These are phyloP conservation scores for Heliothis subflexa DNA, from an alignment of 1,140 invertebrate species.

Conservation along the genomic window DNA sequence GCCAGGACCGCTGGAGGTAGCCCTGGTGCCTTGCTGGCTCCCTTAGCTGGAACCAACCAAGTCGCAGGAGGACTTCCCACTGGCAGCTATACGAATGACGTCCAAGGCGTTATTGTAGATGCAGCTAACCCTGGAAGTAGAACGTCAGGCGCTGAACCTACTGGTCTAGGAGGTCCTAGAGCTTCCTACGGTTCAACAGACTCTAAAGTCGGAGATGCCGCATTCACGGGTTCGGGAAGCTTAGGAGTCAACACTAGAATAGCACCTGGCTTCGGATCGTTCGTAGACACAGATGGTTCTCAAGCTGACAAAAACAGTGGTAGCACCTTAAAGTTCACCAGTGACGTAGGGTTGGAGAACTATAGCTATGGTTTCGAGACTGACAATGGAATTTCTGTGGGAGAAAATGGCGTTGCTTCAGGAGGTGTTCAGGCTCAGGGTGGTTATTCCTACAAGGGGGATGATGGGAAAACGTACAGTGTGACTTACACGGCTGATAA, in stretches of 20 bases:
- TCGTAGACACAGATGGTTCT: constrained; percentile 50
- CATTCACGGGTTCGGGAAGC: constrained; percentile 63
- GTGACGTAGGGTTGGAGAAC: constrained; percentile 62
- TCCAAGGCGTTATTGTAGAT: constrained; percentile 77
- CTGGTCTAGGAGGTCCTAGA: constrained; percentile 72
- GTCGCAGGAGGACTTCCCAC: constrained; percentile 60
- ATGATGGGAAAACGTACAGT: constrained; percentile 70
- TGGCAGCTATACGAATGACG: constrained; percentile 73
- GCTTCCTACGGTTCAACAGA: constrained; percentile 71
- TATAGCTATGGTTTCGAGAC: constrained; percentile 88
- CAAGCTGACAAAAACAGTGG: constrained; percentile 57
- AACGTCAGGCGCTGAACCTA: constrained; percentile 60
- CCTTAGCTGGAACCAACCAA: constrained; percentile 59
- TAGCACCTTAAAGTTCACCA: constrained; percentile 65
- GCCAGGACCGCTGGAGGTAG: constrained; percentile 84
- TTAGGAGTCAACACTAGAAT: neutral
- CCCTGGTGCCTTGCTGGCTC: constrained; percentile 64
- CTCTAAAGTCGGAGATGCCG: constrained; percentile 81
- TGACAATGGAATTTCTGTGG: constrained; percentile 88
- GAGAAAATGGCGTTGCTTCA: constrained; percentile 77
- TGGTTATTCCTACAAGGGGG: constrained; percentile 66
- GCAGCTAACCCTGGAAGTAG: constrained; percentile 70
- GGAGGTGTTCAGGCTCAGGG: constrained; percentile 69
- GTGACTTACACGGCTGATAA: constrained; percentile 89
- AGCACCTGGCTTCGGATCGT: constrained; percentile 44